These are phyloP conservation scores for Teinopalpus imperialis DNA, from an alignment of 2,888 invertebrate species.

Conservation along the genomic window DNA sequence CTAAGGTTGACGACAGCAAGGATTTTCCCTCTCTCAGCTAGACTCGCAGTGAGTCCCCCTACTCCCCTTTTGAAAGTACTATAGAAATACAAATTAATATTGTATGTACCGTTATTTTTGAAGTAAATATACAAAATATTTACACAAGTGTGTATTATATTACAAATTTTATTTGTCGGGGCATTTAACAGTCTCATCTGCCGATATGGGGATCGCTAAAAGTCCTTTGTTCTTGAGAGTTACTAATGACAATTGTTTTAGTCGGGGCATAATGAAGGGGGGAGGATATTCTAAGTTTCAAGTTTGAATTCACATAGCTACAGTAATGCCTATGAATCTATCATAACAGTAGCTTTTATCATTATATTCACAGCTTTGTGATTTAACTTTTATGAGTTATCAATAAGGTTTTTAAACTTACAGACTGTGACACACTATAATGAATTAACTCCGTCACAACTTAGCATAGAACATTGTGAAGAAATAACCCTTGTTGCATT, in stretches of 20 bases:
- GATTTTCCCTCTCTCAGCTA: slow-evolving; percentile 97
- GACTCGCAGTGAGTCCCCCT: slow-evolving; percentile 64
- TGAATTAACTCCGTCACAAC: slow-evolving; percentile 78
- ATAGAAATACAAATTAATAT: slow-evolving; percentile 79
- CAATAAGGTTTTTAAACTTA: slow-evolving; percentile 64
- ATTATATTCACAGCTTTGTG: slow-evolving; percentile 77
- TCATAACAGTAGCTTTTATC: slow-evolving; percentile 75
- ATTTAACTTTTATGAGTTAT: slow-evolving; percentile 61
- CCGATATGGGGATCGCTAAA: slow-evolving; percentile 30
- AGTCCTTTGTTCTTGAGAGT: slow-evolving; percentile 12
- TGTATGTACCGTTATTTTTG: slow-evolving; percentile 82
- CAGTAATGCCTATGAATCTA: slow-evolving; percentile 64
- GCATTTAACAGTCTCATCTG: slow-evolving; percentile 44
- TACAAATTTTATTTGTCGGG: slow-evolving; percentile 57
- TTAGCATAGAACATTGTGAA: slow-evolving; percentile 73
- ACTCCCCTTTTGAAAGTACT: slow-evolving; percentile 70
- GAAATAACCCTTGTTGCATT: slow-evolving; percentile 78
- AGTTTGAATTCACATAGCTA: slow-evolving; percentile 67
- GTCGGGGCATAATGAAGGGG: slow-evolving; percentile 51
- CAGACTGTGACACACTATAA: slow-evolving; percentile 71
- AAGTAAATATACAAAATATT: slow-evolving; percentile 83
- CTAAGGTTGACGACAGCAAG: slow-evolving; percentile 97
- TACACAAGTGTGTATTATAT: slow-evolving; percentile 79
- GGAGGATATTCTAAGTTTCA: slow-evolving; percentile 70
- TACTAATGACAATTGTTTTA: slow-evolving; percentile 42